phyloP scores from a whole-genome alignment of 2,888 invertebrate species.

The Andrena fulva region DNA sequence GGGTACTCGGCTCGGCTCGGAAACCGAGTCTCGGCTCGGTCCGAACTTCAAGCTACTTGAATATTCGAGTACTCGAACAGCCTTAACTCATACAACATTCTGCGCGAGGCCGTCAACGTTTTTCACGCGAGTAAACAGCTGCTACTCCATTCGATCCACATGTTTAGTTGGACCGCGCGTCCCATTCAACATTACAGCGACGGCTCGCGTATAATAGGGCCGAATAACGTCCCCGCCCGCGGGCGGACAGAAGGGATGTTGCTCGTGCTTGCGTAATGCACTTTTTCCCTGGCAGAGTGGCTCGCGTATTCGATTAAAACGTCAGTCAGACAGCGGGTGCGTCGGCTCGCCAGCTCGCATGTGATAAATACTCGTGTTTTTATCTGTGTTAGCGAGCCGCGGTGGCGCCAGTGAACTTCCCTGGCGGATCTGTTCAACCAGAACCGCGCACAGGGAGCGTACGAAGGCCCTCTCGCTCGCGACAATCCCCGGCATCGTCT shows the following conservation, averaged over 20 bases:
- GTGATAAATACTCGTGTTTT: conserved; percentile 61
- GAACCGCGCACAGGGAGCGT: neutral
- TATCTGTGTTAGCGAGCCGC: conserved; percentile 24
- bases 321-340: conserved; percentile 42
- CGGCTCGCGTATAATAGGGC: too few species aligned
- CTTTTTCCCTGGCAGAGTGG: conserved; percentile 16
- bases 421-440: conserved; percentile 42
- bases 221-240: neutral
- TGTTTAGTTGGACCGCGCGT: neutral
- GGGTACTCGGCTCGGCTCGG: too few species aligned
- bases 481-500: conserved; percentile 43
- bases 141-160: neutral
- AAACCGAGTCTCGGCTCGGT: too few species aligned
- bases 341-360: conserved; percentile 12
- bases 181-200: neutral
- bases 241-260: conserved; percentile 11
- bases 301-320: conserved; percentile 55
- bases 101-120: neutral
- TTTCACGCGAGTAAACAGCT: neutral
- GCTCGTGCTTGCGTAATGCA: conserved; percentile 15
- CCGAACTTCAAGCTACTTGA: too few species aligned
- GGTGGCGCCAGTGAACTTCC: conserved; percentile 28
- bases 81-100: neutral
- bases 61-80: too few species aligned
- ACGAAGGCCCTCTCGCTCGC: conserved; percentile 39